phyloP scores from a whole-genome alignment of 2,888 invertebrate species.

The Cryptosula pallasiana region DNA sequence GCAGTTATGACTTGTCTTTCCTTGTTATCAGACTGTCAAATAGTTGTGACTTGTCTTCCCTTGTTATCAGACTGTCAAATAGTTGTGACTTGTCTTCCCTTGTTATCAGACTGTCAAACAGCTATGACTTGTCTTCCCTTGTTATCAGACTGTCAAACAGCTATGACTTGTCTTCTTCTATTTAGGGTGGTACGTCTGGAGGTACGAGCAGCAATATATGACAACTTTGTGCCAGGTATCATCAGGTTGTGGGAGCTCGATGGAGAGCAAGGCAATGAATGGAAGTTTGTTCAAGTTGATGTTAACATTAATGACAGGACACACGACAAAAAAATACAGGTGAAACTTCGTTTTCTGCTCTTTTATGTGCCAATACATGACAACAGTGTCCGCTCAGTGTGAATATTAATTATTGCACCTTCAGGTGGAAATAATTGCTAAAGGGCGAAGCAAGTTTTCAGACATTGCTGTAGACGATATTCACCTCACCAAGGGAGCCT shows the following conservation, averaged over 20 bases:
- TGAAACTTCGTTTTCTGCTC: no score
- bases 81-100: no score
- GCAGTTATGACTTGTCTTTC: no score
- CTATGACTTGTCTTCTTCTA: background rate
- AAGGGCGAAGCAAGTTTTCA: conserved; percentile 10
- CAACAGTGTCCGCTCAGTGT: no score
- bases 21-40: no score
- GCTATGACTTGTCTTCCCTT: no score
- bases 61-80: no score
- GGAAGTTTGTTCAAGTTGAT: conserved; percentile 16
- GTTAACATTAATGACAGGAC: background rate
- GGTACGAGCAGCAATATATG: background rate
- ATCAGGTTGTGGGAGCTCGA: background rate
- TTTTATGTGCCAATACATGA: no score
- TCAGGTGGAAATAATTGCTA: conserved; percentile 18
- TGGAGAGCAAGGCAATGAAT: conserved; percentile 3
- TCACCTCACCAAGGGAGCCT: conserved; percentile 15
- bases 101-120: no score
- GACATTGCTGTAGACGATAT: conserved; percentile 15
- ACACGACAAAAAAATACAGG: background rate
- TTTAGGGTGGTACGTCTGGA: background rate
- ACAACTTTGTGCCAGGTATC: conserved; percentile 7
- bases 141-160: no score
- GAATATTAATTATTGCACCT: no score
- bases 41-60: no score